phyloP scores from a whole-genome alignment of 2,888 invertebrate genomes.

The Chloromyia formosa region DNA sequence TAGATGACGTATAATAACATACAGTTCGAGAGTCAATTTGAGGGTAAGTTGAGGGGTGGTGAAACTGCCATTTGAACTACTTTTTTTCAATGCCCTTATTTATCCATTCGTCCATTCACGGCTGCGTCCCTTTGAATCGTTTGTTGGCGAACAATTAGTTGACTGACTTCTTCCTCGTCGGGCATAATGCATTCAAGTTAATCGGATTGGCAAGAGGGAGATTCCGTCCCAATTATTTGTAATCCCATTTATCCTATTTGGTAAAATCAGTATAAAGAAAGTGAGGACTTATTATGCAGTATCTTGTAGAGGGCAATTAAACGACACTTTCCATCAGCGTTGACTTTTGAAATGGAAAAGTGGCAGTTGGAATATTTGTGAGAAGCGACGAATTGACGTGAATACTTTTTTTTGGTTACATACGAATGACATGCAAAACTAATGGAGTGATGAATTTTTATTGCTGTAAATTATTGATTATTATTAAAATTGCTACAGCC shows the following conservation, averaged over 20 bases:
- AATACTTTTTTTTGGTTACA: too few species aligned
- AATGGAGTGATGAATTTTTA: too few species aligned
- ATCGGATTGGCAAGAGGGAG: slow-evolving; percentile 16
- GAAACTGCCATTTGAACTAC: slow-evolving; percentile 16
- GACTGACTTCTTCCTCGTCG: background rate
- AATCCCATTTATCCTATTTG: slow-evolving; percentile 14
- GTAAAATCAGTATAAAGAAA: background rate
- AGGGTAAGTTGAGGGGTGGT: slow-evolving; percentile 35
- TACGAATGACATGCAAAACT: too few species aligned
- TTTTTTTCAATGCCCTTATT: slow-evolving; percentile 7
- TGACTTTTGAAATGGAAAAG: background rate
- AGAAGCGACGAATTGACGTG: too few species aligned
- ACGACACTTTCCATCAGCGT: background rate
- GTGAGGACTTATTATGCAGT: background rate
- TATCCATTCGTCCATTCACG: slow-evolving; percentile 15
- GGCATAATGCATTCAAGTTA: slow-evolving; percentile 2
- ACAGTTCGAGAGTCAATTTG: slow-evolving; percentile 32
- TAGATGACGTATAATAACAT: slow-evolving; percentile 26
- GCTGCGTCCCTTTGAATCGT: background rate
- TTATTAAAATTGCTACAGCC: too few species aligned
- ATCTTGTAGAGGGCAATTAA: background rate
- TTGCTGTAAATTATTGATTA: too few species aligned
- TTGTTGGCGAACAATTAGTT: background rate
- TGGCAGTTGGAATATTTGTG: background rate
- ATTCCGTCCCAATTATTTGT: slow-evolving; percentile 1